These are phyloP conservation scores for Macrotrachela quadricornifera DNA, from an alignment of 1,140 invertebrate genomes.

Conservation along the genomic window DNA sequence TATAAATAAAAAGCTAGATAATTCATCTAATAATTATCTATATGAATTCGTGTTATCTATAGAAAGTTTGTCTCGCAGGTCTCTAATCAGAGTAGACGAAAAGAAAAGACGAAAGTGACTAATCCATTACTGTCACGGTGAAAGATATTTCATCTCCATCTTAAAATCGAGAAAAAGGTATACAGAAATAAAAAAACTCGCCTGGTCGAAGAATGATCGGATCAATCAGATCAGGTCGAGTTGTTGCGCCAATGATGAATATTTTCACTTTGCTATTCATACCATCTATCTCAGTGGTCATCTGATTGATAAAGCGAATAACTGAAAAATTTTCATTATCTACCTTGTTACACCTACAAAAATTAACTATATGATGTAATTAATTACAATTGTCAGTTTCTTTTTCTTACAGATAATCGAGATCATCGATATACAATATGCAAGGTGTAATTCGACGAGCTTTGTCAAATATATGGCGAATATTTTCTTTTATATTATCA, in stretches of 20 bases:
- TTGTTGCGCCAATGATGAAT: constrained; percentile 93
- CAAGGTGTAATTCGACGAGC: constrained; percentile 95
- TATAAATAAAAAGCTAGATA: too few relatives aligned
- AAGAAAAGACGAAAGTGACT: too few relatives aligned
- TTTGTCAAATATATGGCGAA: constrained; percentile 98
- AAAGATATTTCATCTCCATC: too few relatives aligned
- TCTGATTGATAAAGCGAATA: constrained; percentile 97
- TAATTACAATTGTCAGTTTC: too few relatives aligned
- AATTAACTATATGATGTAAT: neutral
- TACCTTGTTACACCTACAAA: constrained; percentile 39
- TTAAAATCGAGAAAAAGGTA: too few relatives aligned
- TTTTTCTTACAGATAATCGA: constrained; percentile 73
- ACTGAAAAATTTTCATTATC: constrained; percentile 89
- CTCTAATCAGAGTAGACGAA: too few relatives aligned
- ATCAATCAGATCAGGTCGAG: constrained; percentile 83
- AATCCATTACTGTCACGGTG: too few relatives aligned
- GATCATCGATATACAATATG: constrained; percentile 95
- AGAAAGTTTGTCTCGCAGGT: too few relatives aligned
- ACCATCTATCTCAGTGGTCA: constrained; percentile 98
- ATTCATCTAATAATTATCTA: too few relatives aligned
- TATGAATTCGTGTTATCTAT: too few relatives aligned
- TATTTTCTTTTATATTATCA: constrained; percentile 97
- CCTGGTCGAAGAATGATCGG: constrained; percentile 86
- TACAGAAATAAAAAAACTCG: too few relatives aligned
- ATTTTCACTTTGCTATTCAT: constrained; percentile 99